These are phyloP conservation scores for Tachuris rubrigastra DNA, from an alignment of 2,113 vertebrate species.

Conservation along the genomic window DNA sequence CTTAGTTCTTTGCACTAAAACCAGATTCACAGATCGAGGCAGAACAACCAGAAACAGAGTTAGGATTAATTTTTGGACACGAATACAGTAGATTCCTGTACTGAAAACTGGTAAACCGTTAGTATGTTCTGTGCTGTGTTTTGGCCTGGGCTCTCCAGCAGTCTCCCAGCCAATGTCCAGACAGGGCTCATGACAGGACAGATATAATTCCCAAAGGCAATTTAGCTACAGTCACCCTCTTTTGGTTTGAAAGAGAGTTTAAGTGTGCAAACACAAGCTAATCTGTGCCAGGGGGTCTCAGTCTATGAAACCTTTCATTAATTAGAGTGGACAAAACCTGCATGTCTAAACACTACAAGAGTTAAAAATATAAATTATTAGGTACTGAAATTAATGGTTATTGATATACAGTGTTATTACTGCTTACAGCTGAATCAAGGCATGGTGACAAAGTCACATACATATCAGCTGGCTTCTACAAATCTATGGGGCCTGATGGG, in stretches of 20 bases:
- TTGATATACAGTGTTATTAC: not conserved
- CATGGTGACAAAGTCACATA: not conserved
- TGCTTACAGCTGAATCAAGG: not conserved
- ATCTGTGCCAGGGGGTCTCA: not conserved
- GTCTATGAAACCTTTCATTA: not conserved
- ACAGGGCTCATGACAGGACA: not conserved
- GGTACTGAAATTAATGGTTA: not conserved
- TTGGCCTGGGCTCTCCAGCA: fast-evolving
- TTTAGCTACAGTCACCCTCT: not conserved
- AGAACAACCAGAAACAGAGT: not conserved
- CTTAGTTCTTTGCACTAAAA: not conserved
- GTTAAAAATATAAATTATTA: not conserved
- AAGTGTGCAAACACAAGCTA: not conserved
- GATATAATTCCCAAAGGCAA: not conserved
- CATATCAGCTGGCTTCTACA: not conserved
- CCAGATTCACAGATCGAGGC: not conserved
- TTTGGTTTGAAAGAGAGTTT: not conserved
- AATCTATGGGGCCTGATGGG: not conserved
- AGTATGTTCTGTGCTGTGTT: not conserved
- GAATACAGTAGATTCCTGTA: not conserved
- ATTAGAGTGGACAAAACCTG: not conserved
- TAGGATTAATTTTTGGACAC: not conserved
- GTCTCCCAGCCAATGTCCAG: not conserved
- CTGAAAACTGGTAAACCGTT: not conserved
- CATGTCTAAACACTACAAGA: not conserved